Conservation (phyloP, 2,113 vertebrate genomes). For the Xyrauchen texanus region DNA sequence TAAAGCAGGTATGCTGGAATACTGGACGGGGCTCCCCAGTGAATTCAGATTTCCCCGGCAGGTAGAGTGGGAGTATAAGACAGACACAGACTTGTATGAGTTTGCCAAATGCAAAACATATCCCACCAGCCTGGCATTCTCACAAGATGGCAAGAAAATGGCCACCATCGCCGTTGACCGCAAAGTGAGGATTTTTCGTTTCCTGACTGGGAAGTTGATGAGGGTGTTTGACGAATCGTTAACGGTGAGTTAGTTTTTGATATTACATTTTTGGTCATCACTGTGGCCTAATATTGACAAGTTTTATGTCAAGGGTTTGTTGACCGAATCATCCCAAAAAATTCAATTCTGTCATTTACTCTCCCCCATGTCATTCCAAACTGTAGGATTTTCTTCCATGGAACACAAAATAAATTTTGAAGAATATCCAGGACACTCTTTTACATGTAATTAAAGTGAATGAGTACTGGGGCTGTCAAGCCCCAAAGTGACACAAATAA, state of each 20-base stretch:
- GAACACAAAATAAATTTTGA: too few relatives aligned
- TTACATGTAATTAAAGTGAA: too few relatives aligned
- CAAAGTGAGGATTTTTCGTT: constrained; percentile 96
- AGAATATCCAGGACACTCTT: too few relatives aligned
- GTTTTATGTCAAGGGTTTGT: too few relatives aligned
- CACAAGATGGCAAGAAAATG: constrained; percentile 92
- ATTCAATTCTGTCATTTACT: background rate
- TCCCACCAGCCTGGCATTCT: constrained; percentile 89
- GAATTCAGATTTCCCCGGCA: constrained; percentile 93
- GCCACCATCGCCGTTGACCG: constrained; percentile 93
- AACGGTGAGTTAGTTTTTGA: constrained; percentile 77
- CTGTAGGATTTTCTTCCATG: too few relatives aligned
- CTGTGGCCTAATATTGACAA: too few relatives aligned
- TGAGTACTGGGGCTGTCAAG: too few relatives aligned
- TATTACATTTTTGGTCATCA: too few relatives aligned
- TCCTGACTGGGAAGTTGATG: constrained; percentile 94
- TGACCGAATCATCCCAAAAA: too few relatives aligned
- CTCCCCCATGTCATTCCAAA: too few relatives aligned
- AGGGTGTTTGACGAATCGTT: constrained; percentile 95
- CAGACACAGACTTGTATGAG: constrained; percentile 96
- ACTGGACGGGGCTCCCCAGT: constrained; percentile 91
- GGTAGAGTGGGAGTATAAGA: constrained; percentile 94
- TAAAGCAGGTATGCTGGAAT: constrained; percentile 95
- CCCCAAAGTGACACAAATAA: too few relatives aligned
- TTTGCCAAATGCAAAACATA: constrained; percentile 95